Base-by-base conservation (phyloP, 2,888 invertebrate species). In the Hirudinaria manillensis region DNA sequence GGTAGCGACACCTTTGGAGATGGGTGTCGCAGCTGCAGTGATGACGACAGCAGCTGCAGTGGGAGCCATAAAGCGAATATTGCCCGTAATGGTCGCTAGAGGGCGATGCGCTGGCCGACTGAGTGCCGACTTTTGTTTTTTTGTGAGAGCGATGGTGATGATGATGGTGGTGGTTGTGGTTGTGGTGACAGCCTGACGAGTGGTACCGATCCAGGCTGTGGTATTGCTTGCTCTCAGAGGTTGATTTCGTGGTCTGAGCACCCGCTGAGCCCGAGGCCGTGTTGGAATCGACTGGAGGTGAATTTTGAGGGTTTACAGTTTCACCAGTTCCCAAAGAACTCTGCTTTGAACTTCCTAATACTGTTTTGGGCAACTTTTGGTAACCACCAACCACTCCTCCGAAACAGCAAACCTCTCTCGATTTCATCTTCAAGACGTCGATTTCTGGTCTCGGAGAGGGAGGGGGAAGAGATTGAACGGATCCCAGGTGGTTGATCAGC, bases 131-230 rank as follows among this genome's bases (percentile, higher is more conserved):
- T 61, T 61, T 61, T 29, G 61, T 61, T 10, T 61, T 61, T 61
- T 61, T 61, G 61, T 61, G 61, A 29, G 24, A 29, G 29, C 61
- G 61, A 61, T 61, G 61, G 10, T 61, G 61, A 61, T 61, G 61
- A 24, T 61, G 61, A 29, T 61, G 4, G 61, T 56, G n/a, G 56
- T 61, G 53, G 13, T 53, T 13, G 53, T 53, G 53, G 53, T 53
- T 16, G 53, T 53, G 61, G 24, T 29, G 61, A 61, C 61, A 61
- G 24, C 24, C 24, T 29, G 61, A 29, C 24, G 61, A 6, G 19
- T 61, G 61, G 61, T 61, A 61, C 7, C 61, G 61, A 61, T 61
- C 61, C 61, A 61, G n/a, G 61, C 61, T 61, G 21, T 61, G 29
- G 29, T 61, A 61, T 29, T 61, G 61, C 29, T 61, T 61, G 24